These are phyloP conservation scores for Musca domestica DNA, from an alignment of 1,140 invertebrate species.

Conservation along the genomic window DNA sequence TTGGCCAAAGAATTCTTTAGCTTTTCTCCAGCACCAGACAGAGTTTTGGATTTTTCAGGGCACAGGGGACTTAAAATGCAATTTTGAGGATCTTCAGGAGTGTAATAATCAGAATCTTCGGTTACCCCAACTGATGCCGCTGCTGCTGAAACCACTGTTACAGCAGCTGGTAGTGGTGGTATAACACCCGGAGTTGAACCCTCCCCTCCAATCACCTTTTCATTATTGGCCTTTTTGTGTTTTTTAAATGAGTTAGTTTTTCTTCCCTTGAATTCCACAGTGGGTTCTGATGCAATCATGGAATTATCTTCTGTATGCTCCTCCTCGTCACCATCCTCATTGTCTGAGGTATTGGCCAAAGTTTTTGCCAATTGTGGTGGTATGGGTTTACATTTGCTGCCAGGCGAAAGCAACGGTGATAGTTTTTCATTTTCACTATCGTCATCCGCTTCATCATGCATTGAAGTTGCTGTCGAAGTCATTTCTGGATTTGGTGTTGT, in stretches of 20 bases:
- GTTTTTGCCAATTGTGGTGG: conserved; percentile 28
- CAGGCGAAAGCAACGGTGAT: conserved; percentile 68
- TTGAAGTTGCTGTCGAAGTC: conserved; percentile 21
- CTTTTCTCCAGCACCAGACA: conserved; percentile 40
- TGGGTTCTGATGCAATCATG: not conserved
- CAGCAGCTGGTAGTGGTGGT: not conserved
- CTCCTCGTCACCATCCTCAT: conserved; percentile 13
- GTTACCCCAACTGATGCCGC: conserved; percentile 35
- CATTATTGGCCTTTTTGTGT: not conserved
- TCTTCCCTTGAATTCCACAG: conserved; percentile 3
- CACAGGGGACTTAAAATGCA: conserved; percentile 60
- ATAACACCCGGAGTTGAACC: not conserved
- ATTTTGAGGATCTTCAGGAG: conserved; percentile 67
- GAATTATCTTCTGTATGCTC: not conserved
- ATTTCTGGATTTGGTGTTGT: conserved; percentile 16
- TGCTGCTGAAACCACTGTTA: not conserved
- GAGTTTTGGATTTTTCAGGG: conserved; percentile 35
- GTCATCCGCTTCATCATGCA: conserved; percentile 61
- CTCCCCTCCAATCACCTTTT: not conserved
- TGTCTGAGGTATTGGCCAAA: conserved; percentile 38
- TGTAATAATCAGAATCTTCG: conserved; percentile 72
- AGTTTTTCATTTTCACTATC: conserved; percentile 79
- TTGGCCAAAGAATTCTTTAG: conserved; percentile 31
- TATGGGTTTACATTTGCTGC: conserved; percentile 39
- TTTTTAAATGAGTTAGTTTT: conserved; percentile 23